These are phyloP conservation scores for Phoebastria nigripes DNA, from an alignment of 2,797 vertebrate species.

Conservation along the genomic window DNA sequence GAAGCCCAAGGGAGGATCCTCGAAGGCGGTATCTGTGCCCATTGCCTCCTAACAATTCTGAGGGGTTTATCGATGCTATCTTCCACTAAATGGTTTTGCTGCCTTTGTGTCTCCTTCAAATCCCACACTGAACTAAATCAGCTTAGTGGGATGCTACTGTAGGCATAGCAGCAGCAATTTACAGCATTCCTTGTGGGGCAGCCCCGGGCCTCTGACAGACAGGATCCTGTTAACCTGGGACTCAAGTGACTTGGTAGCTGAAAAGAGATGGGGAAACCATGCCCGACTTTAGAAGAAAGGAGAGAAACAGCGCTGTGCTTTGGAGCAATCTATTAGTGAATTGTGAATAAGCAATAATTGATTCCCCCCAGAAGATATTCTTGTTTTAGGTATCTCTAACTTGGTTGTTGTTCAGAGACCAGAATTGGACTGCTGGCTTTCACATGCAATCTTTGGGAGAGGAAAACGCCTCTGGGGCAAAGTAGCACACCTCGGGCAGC, in stretches of 20 bases:
- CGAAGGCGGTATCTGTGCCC: fast-evolving
- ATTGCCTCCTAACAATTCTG: not conserved
- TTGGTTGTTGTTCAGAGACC: not conserved
- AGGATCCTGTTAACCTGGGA: not conserved
- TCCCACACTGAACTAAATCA: not conserved
- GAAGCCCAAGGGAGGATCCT: not conserved
- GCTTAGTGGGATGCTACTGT: not conserved
- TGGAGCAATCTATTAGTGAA: not conserved
- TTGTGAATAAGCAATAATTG: not conserved
- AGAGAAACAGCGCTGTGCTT: not conserved
- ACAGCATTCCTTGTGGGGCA: not conserved
- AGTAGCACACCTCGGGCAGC: not conserved
- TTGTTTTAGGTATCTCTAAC: not conserved
- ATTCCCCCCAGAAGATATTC: not conserved
- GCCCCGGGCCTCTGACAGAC: fast-evolving
- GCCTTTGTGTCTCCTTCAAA: not conserved
- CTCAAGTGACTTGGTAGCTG: not conserved
- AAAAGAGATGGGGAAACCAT: not conserved
- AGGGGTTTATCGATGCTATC: not conserved
- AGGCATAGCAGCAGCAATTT: not conserved
- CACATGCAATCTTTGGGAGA: not conserved
- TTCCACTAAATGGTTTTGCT: not conserved
- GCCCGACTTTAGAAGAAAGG: not conserved
- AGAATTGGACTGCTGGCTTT: not conserved
- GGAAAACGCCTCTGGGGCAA: not conserved